Conservation (phyloP, 2,888 invertebrate species). For the Julus scandinavius region DNA sequence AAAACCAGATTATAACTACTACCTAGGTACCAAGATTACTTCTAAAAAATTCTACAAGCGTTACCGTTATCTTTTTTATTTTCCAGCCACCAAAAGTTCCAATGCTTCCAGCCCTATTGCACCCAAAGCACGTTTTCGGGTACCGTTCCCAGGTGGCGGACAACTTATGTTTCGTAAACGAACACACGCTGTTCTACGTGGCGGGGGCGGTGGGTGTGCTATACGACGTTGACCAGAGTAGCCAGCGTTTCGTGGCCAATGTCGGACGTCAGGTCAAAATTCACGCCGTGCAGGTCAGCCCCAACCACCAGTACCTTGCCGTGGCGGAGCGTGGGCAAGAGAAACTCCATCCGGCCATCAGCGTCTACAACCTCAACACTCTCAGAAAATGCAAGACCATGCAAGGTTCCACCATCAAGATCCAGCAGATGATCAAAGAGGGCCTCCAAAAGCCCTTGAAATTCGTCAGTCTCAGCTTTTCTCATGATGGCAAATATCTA, state of each 20-base stretch:
- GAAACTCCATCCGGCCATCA: constrained; percentile 62
- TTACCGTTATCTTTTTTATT: not conserved
- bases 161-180: constrained; percentile 65
- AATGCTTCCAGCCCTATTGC: constrained; percentile 56
- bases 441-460: not conserved
- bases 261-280: constrained; percentile 65
- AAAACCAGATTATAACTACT: too few relatives aligned
- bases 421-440: constrained; percentile 70
- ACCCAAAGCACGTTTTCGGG: constrained; percentile 66
- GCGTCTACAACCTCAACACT: constrained; percentile 66
- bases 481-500: constrained; percentile 83
- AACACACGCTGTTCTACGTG: constrained; percentile 67
- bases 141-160: constrained; percentile 64
- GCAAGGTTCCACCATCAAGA: constrained; percentile 64
- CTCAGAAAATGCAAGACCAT: constrained; percentile 64
- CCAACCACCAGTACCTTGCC: constrained; percentile 58
- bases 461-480: constrained; percentile 77
- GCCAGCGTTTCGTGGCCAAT: constrained; percentile 65
- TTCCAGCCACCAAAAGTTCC: constrained; percentile 24
- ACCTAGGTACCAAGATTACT: too few relatives aligned
- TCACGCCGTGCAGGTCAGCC: constrained; percentile 38
- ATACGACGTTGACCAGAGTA: constrained; percentile 67
- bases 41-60: not conserved
- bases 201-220: constrained; percentile 67
- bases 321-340: constrained; percentile 67